Percentiles rank a stretch among this genome's conserved stretches.
Evolutionary conservation across 2,888 invertebrate genomes (phyloP).

Genomic region (Leptopilina myrica): DNA sequence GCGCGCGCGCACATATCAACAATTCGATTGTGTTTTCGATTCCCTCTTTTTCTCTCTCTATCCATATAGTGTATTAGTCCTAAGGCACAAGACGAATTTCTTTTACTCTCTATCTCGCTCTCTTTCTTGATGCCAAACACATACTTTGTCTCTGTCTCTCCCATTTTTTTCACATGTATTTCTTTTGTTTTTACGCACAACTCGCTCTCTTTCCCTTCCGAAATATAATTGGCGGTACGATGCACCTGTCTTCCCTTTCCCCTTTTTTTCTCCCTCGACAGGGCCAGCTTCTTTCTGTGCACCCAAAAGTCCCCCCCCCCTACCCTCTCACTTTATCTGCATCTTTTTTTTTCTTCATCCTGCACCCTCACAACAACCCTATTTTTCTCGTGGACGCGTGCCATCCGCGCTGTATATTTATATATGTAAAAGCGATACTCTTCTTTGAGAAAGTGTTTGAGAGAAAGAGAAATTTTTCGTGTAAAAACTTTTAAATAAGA

Average conservation of each 20-base stretch:
- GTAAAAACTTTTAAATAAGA: neutral
- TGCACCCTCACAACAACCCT: constrained; percentile 57
- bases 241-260: constrained; percentile 74
- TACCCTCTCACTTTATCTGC: constrained; percentile 44
- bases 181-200: constrained; percentile 63
- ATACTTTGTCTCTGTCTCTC: constrained; percentile 27
- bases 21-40: constrained; percentile 30
- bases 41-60: neutral
- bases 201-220: constrained; percentile 66
- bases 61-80: constrained; percentile 3
- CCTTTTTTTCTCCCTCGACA: constrained; percentile 19
- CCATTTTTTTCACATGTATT: constrained; percentile 56
- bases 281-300: constrained; percentile 23
- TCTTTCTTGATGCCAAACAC: constrained; percentile 47
- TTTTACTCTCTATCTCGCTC: constrained; percentile 45
- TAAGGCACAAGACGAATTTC: constrained; percentile 26
- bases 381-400: constrained; percentile 62
- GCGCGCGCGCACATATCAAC: neutral
- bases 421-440: neutral
- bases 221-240: constrained; percentile 77
- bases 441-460: constrained; percentile 10
- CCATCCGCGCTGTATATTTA: constrained; percentile 53
- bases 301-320: constrained; percentile 43
- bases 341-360: constrained; percentile 33
- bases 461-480: neutral